Conservation (phyloP, 2,797 vertebrate genomes). For the Rhabdophis nuchalis region DNA sequence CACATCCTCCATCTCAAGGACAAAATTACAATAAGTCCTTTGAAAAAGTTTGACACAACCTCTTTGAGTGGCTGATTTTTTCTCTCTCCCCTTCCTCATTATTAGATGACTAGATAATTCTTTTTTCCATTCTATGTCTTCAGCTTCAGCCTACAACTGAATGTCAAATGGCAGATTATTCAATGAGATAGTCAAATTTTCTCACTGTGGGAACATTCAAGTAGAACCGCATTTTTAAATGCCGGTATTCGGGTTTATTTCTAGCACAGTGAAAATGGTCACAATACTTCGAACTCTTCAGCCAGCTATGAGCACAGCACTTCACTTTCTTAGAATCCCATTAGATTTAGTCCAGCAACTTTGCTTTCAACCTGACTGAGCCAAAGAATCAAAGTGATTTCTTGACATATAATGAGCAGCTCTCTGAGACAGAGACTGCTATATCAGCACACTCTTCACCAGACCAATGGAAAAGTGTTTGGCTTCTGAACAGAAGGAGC, state of each 20-base stretch:
- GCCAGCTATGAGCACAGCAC: not conserved
- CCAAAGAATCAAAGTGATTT: conserved; percentile 17
- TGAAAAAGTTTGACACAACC: not conserved
- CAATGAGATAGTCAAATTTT: not conserved
- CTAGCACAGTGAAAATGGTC: not conserved
- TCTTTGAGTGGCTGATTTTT: not conserved
- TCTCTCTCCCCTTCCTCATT: not conserved
- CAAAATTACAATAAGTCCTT: not conserved
- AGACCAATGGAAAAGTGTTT: not conserved
- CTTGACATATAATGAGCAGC: not conserved
- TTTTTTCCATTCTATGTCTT: not conserved
- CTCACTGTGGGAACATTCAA: not conserved
- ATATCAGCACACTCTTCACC: not conserved
- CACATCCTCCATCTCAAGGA: not conserved
- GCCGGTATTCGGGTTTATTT: not conserved
- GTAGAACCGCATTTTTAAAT: not conserved
- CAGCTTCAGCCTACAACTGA: not conserved
- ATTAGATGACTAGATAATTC: not conserved
- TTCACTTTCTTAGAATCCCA: conserved; percentile 6
- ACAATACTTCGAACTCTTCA: not conserved
- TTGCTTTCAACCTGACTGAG: conserved; percentile 11
- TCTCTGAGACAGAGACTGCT: not conserved
- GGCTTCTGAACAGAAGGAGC: not conserved
- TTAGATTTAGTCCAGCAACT: conserved; percentile 15
- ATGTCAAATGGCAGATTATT: not conserved